A percentile compares a stretch with the other conserved stretches of the same genome.
Conservation (phyloP, 2,888 invertebrate genomes). For the Andrena minutula region DNA sequence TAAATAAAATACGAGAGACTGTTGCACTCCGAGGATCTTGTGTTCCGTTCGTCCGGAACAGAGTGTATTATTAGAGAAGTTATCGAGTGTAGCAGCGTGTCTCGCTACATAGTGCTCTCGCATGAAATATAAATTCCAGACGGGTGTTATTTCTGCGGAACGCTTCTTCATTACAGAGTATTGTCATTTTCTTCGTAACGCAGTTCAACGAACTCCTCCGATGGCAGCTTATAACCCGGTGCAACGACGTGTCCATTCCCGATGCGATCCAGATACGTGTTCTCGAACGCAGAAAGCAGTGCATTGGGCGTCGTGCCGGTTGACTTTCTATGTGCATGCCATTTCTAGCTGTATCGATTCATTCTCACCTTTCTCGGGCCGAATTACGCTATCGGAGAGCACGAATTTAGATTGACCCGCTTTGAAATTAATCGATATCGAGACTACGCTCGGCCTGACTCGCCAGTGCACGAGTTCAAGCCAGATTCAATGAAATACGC, state of each 20-base stretch:
- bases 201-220: neutral
- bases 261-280: slow-evolving; percentile 11
- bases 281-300: too few relatives aligned
- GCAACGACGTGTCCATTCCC: slow-evolving; percentile 1
- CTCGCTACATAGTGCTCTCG: neutral
- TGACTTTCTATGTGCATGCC: neutral
- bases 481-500: slow-evolving; percentile 9
- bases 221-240: neutral
- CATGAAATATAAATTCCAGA: slow-evolving; percentile 22
- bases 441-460: slow-evolving; percentile 48
- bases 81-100: neutral
- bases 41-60: neutral
- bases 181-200: neutral
- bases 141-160: slow-evolving; percentile 18
- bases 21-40: slow-evolving; percentile 8
- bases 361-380: slow-evolving; percentile 3
- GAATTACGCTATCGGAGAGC: slow-evolving; percentile 19
- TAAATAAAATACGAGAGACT: slow-evolving; percentile 8
- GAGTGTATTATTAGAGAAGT: slow-evolving; percentile 18
- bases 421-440: slow-evolving; percentile 49
- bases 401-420: slow-evolving; percentile 3
- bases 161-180: neutral
- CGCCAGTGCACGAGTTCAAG: slow-evolving; percentile 23
- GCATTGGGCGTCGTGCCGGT: too few relatives aligned
- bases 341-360: slow-evolving; percentile 20